Conservation (phyloP, 53 echinoderm and acorn worm species). For the Temnopleurus reevesii region DNA sequence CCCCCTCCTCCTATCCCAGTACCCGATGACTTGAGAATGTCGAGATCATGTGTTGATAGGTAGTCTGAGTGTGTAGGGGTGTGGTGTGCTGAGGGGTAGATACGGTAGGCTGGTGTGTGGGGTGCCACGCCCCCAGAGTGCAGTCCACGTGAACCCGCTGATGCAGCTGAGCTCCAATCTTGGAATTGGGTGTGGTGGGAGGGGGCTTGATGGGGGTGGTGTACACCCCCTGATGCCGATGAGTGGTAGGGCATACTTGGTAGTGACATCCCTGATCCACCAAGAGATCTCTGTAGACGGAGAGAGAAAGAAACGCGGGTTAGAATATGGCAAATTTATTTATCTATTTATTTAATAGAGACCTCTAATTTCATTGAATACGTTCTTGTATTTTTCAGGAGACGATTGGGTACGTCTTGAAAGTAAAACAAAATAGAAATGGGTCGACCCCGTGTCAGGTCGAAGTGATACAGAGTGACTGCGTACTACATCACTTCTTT, state of each 20-base stretch:
- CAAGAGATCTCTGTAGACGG: conserved; percentile 69
- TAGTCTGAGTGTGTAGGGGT: conserved; percentile 51
- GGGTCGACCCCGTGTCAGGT: not conserved
- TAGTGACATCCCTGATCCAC: conserved; percentile 77
- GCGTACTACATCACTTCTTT: not conserved
- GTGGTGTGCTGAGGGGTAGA: conserved; percentile 46
- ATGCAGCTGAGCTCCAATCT: conserved; percentile 67
- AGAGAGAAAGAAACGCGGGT: not conserved
- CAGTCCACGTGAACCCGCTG: conserved; percentile 49
- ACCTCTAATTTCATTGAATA: too few relatives aligned
- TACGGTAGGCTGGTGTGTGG: conserved; percentile 54
- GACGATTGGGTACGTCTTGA: not conserved
- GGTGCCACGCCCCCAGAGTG: conserved; percentile 54
- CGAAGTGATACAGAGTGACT: not conserved
- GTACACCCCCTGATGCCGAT: conserved; percentile 43
- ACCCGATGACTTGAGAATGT: conserved; percentile 43
- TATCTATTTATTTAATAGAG: too few relatives aligned
- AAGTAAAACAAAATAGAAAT: not conserved
- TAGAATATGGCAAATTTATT: not conserved
- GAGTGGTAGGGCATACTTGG: conserved; percentile 85
- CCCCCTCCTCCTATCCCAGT: conserved; percentile 23
- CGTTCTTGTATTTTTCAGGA: not conserved
- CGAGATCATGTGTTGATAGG: conserved; percentile 48
- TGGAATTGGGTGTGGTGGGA: conserved; percentile 66
- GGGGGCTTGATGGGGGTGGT: conserved; percentile 75